These are phyloP conservation scores for Caprella mutica DNA, from an alignment of 2,888 invertebrate species.

Conservation along the genomic window DNA sequence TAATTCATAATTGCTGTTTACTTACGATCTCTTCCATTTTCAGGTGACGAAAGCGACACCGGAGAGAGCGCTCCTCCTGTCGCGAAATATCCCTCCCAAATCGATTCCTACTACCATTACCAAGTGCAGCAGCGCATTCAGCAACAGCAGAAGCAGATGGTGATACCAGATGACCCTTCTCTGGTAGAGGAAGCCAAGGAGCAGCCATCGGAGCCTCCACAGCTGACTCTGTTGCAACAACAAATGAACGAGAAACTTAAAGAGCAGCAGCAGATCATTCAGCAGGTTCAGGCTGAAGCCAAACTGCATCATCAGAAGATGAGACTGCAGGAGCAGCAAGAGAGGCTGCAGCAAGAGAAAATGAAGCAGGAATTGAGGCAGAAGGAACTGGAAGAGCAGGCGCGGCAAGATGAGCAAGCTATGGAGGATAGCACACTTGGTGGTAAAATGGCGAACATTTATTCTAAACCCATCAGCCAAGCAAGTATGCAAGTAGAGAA, in stretches of 20 bases:
- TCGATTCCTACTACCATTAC: not conserved
- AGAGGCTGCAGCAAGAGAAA: slow-evolving; percentile 15
- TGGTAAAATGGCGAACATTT: too few relatives aligned
- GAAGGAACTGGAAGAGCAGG: slow-evolving; percentile 4
- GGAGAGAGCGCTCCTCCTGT: not conserved
- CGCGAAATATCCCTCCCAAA: not conserved
- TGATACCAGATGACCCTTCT: not conserved
- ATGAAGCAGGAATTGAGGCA: slow-evolving; percentile 19
- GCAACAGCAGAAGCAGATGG: slow-evolving; percentile 2
- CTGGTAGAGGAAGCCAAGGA: not conserved
- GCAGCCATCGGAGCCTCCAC: not conserved
- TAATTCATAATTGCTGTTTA: too few relatives aligned
- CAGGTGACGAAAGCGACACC: slow-evolving; percentile 19
- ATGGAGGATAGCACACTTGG: too few relatives aligned
- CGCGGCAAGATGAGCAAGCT: slow-evolving; percentile 1
- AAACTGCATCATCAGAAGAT: slow-evolving; percentile 6
- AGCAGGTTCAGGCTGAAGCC: slow-evolving; percentile 4
- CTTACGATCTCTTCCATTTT: not conserved
- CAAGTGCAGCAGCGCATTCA: not conserved
- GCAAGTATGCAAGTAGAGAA: too few relatives aligned
- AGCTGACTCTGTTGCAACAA: not conserved
- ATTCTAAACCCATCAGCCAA: too few relatives aligned
- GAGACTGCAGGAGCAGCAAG: not conserved
- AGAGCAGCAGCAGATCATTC: slow-evolving; percentile 10
- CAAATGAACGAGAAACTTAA: slow-evolving; percentile 9